These are phyloP conservation scores for Eremophila alpestris DNA, from an alignment of 2,797 vertebrate species.

Conservation along the genomic window DNA sequence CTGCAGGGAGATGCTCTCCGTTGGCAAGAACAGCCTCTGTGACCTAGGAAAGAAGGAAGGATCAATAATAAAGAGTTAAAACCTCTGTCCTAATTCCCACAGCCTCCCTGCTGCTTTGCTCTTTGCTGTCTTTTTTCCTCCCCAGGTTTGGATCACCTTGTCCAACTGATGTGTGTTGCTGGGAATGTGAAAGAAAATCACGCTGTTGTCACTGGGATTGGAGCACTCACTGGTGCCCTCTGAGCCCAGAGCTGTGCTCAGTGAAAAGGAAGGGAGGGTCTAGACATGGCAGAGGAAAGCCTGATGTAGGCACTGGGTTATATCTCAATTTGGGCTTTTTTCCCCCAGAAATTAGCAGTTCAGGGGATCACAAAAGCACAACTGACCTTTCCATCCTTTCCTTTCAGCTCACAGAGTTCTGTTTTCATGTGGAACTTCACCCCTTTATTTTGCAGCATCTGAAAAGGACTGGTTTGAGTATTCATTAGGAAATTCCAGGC, in stretches of 20 bases:
- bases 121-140: neutral
- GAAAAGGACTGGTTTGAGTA: constrained; percentile 20
- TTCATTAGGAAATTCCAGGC: constrained; percentile 40
- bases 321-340: neutral
- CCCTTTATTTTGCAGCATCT: constrained; percentile 85
- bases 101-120: constrained; percentile 14
- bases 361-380: neutral
- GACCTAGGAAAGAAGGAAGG: constrained; percentile 75
- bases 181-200: neutral
- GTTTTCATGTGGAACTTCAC: constrained; percentile 86
- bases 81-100: neutral
- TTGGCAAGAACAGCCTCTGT: constrained; percentile 78
- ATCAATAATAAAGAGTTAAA: neutral
- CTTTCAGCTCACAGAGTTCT: constrained; percentile 79
- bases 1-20: constrained; percentile 78
- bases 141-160: constrained; percentile 33
- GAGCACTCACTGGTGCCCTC: neutral
- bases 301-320: neutral
- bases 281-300: neutral
- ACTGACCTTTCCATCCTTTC: constrained; percentile 80
- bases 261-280: neutral
- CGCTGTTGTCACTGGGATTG: neutral
- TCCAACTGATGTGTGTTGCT: neutral
- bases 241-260: neutral
- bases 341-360: neutral